Conservation (phyloP, 2,113 vertebrate species). For the Oreotrochilus melanogaster region DNA sequence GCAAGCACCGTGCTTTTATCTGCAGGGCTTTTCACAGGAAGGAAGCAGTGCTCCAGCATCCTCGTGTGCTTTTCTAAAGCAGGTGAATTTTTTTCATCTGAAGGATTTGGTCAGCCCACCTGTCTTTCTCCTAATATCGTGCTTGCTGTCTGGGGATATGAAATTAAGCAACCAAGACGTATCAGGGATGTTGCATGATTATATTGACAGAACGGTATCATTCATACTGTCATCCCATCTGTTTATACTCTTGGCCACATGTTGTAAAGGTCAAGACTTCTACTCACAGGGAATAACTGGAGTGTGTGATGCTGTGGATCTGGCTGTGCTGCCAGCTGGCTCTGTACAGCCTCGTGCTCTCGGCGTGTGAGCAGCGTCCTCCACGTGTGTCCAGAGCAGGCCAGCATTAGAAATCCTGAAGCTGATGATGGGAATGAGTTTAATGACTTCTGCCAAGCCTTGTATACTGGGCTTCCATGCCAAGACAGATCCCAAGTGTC, state of each 20-base stretch:
- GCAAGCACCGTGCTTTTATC: background rate
- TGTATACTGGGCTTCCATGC: background rate
- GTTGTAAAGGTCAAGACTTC: constrained; percentile 57
- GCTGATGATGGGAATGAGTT: constrained; percentile 22
- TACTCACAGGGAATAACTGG: constrained; percentile 29
- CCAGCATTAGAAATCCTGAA: constrained; percentile 26
- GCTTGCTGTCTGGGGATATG: background rate
- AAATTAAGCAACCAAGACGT: constrained; percentile 25
- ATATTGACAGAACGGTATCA: background rate
- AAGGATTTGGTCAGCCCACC: background rate
- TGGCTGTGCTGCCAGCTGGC: constrained; percentile 69
- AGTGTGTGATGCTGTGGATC: constrained; percentile 56
- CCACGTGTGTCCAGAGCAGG: constrained; percentile 12
- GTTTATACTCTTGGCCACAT: constrained; percentile 48
- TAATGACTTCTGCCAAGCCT: constrained; percentile 28
- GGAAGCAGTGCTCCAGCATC: background rate
- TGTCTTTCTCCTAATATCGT: background rate
- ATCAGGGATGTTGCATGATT: background rate
- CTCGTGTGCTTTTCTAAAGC: background rate
- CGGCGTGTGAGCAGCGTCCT: background rate
- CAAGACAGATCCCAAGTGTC: background rate
- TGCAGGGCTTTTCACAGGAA: background rate
- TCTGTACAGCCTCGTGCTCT: background rate
- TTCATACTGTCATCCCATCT: constrained; percentile 68
- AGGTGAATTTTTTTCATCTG: background rate